Percentiles rank a stretch among this genome's conserved stretches.
These are phyloP conservation scores for Bombus superbus DNA, from an alignment of 1,140 invertebrate species.

Conservation along the genomic window DNA sequence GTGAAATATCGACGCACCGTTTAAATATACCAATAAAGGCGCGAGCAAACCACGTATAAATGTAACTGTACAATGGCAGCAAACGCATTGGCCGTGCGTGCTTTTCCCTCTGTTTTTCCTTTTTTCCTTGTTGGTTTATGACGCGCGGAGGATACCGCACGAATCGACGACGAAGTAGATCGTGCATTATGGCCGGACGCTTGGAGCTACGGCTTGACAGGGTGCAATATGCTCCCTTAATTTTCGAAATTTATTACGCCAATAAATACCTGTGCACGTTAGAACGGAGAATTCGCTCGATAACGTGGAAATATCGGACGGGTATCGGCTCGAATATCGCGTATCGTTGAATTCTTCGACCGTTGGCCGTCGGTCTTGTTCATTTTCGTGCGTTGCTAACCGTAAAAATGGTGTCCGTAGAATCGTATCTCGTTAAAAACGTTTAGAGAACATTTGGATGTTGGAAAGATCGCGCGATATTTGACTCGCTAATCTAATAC, in stretches of 20 bases:
- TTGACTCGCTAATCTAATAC: neutral
- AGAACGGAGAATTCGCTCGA: neutral
- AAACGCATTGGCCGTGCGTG: neutral
- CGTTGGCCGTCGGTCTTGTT: too few species aligned
- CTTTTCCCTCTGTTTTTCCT: too few species aligned
- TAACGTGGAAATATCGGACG: neutral
- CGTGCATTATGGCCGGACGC: neutral
- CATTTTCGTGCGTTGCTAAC: too few species aligned
- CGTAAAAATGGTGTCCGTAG: too few species aligned
- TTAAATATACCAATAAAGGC: constrained; percentile 21
- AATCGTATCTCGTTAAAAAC: too few species aligned
- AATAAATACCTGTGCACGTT: neutral
- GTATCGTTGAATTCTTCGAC: too few species aligned
- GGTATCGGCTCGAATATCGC: too few species aligned
- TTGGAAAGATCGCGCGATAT: too few species aligned
- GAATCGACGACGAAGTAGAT: neutral
- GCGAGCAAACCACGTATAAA: constrained; percentile 6
- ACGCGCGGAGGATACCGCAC: neutral
- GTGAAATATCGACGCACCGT: constrained; percentile 19
- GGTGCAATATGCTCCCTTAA: neutral
- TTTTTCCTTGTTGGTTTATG: neutral
- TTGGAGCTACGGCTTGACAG: neutral
- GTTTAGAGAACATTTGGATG: too few species aligned
- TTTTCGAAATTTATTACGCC: neutral
- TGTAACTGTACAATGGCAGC: constrained; percentile 13